Evolutionary conservation across 2,888 invertebrate species (phyloP), one percentile per base, ranked within the genome.

Genomic region (Drosophila testacea): DNA sequence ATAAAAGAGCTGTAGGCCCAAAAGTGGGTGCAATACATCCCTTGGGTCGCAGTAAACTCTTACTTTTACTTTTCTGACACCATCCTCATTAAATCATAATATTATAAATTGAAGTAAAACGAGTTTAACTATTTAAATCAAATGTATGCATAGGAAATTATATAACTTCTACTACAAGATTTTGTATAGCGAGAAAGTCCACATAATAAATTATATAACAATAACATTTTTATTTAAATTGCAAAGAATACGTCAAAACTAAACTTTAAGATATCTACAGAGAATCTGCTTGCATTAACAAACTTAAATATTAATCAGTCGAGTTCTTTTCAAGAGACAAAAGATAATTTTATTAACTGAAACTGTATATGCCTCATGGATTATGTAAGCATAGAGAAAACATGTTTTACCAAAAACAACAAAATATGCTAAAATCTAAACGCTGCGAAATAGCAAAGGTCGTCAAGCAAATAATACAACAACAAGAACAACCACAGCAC

Each of bases 401-500:
- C 69, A 65, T 82, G 80, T 73, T 78, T 78, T 70, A 60, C 38
- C 52, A 39, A 42, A 60, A 57, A 62, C 16, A 69, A 69, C 52
- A 55, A 68, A 64, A 78, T 87, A 87, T 89, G 84, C 84, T 77
- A 83, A 87, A 85, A 86, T 79, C 76, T 69, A 82, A 82, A 56
- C 63, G 51, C 64, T 63, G 56, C 55, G 34, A 82, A 85, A 86
- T 86, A 84, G 72, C 85, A 86, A 89, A 86, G 85, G 90, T 86
- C 90, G 66, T 48, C 59, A 44, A 71, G 70, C 72, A 81, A 74
- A 74, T 61, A 59, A 42, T 46, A 62, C 39, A 62, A 42, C 47
- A 50, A 46, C 64, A 70, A 51, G 34, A 61, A 30, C 57, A 72
- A 68, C 69, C 72, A 61, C 75, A 80, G 65, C 64, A 54, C 52